Conservation (phyloP, 2,113 vertebrate species). For the Cygnus atratus region DNA sequence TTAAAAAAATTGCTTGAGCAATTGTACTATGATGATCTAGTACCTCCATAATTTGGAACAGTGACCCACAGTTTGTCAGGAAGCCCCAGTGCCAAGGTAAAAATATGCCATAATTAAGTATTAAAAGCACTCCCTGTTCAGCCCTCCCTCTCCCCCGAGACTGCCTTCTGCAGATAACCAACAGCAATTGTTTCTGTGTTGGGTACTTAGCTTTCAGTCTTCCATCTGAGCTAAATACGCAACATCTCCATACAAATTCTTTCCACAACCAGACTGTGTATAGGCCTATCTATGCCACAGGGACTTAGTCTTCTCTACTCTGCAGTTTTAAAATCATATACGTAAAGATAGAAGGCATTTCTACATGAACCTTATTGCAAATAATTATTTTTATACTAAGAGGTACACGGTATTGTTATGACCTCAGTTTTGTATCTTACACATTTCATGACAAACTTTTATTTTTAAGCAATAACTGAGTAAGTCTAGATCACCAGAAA, state of each 20-base stretch:
- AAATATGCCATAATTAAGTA: not conserved
- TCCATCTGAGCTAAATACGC: not conserved
- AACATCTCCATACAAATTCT: not conserved
- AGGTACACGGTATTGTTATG: not conserved
- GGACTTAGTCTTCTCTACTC: not conserved
- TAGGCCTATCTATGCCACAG: rapidly evolving
- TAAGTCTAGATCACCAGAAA: not conserved
- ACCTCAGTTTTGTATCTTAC: not conserved
- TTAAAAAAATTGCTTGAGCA: not conserved
- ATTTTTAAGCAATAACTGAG: not conserved
- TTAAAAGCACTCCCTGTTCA: not conserved
- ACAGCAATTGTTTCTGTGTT: not conserved
- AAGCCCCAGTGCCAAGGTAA: not conserved
- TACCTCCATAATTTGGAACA: not conserved
- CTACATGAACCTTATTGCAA: not conserved
- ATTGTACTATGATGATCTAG: not conserved
- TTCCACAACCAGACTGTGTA: not conserved
- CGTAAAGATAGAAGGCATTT: not conserved
- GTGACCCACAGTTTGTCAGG: not conserved
- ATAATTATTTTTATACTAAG: not conserved
- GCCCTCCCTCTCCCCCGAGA: not conserved
- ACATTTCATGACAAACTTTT: not conserved
- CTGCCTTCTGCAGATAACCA: not conserved
- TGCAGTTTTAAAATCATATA: not conserved
- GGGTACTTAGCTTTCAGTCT: not conserved